Base-by-base conservation (phyloP, 2,888 invertebrate genomes). In the Agrypnus murinus region DNA sequence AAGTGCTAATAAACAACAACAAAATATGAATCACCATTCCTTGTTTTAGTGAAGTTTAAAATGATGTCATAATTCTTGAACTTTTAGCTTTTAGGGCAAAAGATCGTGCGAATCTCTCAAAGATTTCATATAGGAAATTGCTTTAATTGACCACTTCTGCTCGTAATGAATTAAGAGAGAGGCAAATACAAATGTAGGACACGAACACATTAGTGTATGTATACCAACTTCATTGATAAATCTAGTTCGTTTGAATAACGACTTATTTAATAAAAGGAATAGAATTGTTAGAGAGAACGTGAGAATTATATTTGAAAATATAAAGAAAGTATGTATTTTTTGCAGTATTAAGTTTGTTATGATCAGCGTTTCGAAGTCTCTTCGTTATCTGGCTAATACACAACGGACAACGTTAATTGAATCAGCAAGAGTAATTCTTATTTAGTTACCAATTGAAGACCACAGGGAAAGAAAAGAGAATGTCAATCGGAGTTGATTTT, bases 61-160 rank as follows among this genome's bases (percentile, higher is more conserved):
- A 58, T 75, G 75, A 75, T 75, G 73, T 75, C 75, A 75, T 71
- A 71, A 40, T 70, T 65, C 67, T 75, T 75, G 73, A 75, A 73
- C 75, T 73, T 68, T 75, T 53, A 71, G 73, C 74, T 74, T 69
- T 67, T 63, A 58, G 75, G 72, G 69, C 75, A 76, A 68, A 68
- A 65, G 75, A 76, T 76, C 75, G 75, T 76, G 75, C 74, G 75
- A 76, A 76, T 74, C 74, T 74, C 72, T 76, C 71, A 72, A 76
- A 76, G 75, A 76, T 76, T 76, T 76, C 72, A 70, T 72, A 73
- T 73, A 76, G 69, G 73, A 72, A 73, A 76, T 74, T 73, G 71
- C 65, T 66, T 64, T 72, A 76, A 76, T 76, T 76, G 73, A 65
- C 70, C 66, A 72, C 70, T 72, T 57, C 72, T 67, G 66, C 50